phyloP scores from a whole-genome alignment of 2,888 invertebrate genomes.

The Eilema griseolum region DNA sequence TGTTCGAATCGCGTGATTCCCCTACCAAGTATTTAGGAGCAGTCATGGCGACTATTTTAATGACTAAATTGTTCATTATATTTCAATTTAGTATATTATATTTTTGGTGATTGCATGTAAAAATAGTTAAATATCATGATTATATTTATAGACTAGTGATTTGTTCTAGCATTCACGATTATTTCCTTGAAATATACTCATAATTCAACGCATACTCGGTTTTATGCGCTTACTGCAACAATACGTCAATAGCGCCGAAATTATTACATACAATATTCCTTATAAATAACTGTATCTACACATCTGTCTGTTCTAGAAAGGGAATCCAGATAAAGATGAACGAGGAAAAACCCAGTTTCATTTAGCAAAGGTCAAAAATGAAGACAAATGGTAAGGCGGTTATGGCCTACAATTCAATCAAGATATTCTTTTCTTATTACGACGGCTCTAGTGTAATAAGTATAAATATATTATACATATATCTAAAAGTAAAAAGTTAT shows the following conservation, averaged over 20 bases:
- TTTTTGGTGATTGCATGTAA: constrained; percentile 25
- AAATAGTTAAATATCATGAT: constrained; percentile 7
- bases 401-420: constrained; percentile 42
- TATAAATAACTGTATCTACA: background rate
- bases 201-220: background rate
- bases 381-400: constrained; percentile 38
- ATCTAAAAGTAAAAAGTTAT: no score
- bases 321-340: background rate
- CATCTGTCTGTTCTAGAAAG: background rate
- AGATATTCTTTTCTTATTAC: constrained; percentile 30
- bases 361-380: constrained; percentile 39
- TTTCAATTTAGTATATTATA: constrained; percentile 33
- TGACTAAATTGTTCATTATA: constrained; percentile 45
- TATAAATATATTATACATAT: no score
- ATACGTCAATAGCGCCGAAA: background rate
- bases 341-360: constrained; percentile 22
- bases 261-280: background rate
- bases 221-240: background rate
- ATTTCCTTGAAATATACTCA: background rate
- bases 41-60: constrained; percentile 51
- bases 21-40: constrained; percentile 45
- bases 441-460: background rate
- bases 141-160: background rate
- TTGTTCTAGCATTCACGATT: background rate
- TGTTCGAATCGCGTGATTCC: constrained; percentile 50